Evolutionary conservation across 2,888 invertebrate genomes (phyloP), one percentile per base, ranked within the genome.

Genomic region (Phytoseiulus persimilis): DNA sequence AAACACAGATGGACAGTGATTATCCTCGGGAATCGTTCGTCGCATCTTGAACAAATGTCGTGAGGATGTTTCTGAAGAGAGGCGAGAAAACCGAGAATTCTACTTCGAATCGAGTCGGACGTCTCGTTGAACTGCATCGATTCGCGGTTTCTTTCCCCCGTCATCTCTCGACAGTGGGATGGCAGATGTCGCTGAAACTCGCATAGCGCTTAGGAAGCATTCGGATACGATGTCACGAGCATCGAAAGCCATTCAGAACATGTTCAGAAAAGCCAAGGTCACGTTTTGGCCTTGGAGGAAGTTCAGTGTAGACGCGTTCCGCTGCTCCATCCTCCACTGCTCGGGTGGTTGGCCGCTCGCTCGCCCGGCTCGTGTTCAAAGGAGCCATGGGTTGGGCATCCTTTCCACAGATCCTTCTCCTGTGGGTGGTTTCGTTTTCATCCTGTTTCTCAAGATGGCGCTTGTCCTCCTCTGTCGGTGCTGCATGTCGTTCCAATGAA

Each of bases 391-490:
- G 65, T 65, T 65, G 65, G 65, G 65, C 65, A 65, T 65, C 65
- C 65, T 65, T 65, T 65, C 65, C 65, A 65, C 65, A 65, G 65
- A 65, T 65, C 65, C 65, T 65, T 28, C 65, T 65, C 65, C 65
- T 65, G 14, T 33, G 87, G 87, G 87, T 87, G 87, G 87, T 87
- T 87, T 87, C 87, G 87, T 39, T 39, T 87, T 87, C 87, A 45
- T 87, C 45, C 87, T 87, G 87, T 45, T 65, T 65, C 87, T 33
- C 87, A 87, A 87, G 87, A 87, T 87, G 87, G 87, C 87, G 87
- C 39, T 39, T 33, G 33, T 87, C 33, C 39, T 87, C 45, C 87
- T n/a, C 45, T 87, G 65, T 65, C 65, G 65, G 65, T 65, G 65
- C 28, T 65, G 65, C 65, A 65, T 65, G 65, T 65, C 65, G 65